A percentile compares a stretch with the other conserved stretches of the same genome.
These are phyloP conservation scores for Chondrosia reniformis DNA, from an alignment of 37 sponge, comb jelly and placozoan species.

Conservation along the genomic window DNA sequence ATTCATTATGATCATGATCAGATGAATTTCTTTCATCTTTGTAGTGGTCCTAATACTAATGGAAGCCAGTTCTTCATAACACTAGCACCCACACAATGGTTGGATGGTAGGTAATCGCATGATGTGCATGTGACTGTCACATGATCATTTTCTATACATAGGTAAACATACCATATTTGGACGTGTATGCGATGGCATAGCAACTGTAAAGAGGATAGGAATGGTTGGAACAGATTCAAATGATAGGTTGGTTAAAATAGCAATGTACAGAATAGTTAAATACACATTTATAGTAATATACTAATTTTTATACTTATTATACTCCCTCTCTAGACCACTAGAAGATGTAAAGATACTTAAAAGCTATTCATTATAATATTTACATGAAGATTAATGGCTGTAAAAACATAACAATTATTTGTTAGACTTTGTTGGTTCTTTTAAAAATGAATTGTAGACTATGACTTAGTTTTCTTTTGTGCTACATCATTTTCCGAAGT, in stretches of 20 bases:
- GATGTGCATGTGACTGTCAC: not conserved
- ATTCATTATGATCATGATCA: too few relatives aligned
- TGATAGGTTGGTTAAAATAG: conserved; percentile 57
- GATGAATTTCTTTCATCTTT: not conserved
- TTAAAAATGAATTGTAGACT: too few relatives aligned
- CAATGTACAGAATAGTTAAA: not conserved
- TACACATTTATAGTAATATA: not conserved
- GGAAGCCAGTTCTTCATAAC: conserved; percentile 99
- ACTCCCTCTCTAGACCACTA: conserved; percentile 6
- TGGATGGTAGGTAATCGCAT: conserved; percentile 76
- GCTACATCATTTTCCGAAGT: not conserved
- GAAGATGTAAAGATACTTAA: too few relatives aligned
- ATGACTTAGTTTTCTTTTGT: too few relatives aligned
- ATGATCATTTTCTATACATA: not conserved
- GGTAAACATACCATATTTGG: conserved; percentile 99
- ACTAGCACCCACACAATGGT: conserved; percentile 92
- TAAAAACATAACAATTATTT: too few relatives aligned
- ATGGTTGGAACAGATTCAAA: conserved; percentile 74
- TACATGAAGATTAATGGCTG: too few relatives aligned
- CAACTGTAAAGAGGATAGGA: conserved; percentile 84
- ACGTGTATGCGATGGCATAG: conserved; percentile 87
- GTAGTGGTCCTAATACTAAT: conserved; percentile 98
- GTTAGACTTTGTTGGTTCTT: too few relatives aligned
- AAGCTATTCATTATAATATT: too few relatives aligned
- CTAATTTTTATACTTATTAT: not conserved